Evolutionary conservation across 2,797 vertebrate species (phyloP).

Genomic region (Phataginus tetradactyla): DNA sequence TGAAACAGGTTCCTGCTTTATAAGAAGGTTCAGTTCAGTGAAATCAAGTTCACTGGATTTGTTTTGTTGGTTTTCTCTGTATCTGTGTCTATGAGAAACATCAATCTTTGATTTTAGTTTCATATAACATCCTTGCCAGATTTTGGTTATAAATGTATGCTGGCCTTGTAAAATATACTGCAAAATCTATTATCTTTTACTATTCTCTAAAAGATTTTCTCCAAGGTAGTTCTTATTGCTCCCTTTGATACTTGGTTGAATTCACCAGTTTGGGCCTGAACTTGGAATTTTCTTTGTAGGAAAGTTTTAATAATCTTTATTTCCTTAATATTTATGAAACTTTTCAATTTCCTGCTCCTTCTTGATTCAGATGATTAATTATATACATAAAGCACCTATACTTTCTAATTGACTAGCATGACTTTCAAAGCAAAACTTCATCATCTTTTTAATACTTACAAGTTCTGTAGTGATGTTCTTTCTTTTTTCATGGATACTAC

Average conservation of each 20-base stretch:
- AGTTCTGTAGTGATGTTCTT: neutral
- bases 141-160: neutral
- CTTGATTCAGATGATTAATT: neutral
- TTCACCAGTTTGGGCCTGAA: neutral
- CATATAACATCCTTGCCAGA: neutral
- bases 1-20: neutral
- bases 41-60: neutral
- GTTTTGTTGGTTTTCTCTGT: neutral
- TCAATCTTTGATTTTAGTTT: conserved; percentile 23
- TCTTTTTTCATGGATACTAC: neutral
- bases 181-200: neutral
- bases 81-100: neutral
- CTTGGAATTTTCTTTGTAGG: neutral
- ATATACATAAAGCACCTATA: neutral
- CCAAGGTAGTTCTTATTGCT: neutral
- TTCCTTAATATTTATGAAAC: neutral
- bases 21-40: neutral
- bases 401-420: neutral
- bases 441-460: neutral
- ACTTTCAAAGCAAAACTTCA: neutral
- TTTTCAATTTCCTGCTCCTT: neutral
- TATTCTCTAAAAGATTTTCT: neutral
- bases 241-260: neutral
- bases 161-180: neutral
- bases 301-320: neutral